Evolutionary conservation across 2,888 invertebrate species (phyloP).

Genomic region (Drosophila yooni): DNA sequence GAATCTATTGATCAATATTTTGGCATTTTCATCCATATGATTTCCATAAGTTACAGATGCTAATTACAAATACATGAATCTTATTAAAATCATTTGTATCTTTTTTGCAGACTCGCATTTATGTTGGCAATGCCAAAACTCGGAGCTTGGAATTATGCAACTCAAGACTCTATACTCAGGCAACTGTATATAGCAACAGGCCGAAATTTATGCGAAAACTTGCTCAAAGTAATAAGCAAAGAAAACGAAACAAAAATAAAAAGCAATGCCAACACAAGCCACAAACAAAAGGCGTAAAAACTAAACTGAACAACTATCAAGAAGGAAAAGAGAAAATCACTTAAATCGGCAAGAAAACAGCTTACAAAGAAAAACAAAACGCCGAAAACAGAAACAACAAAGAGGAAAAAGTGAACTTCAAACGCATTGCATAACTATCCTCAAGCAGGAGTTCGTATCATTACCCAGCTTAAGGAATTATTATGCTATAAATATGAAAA

Average conservation of each 20-base stretch:
- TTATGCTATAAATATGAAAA: constrained; percentile 85
- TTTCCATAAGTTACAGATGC: constrained; percentile 27
- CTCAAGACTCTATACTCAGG: constrained; percentile 31
- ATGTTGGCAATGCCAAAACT: constrained; percentile 53
- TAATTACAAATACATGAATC: constrained; percentile 26
- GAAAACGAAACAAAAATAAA: constrained; percentile 40
- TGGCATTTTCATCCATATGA: neutral
- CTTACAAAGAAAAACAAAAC: constrained; percentile 28
- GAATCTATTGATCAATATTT: neutral
- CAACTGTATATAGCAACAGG: constrained; percentile 74
- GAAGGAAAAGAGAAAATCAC: constrained; percentile 52
- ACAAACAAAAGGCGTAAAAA: constrained; percentile 57
- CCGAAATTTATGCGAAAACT: constrained; percentile 74
- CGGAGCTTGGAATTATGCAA: constrained; percentile 46
- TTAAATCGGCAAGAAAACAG: constrained; percentile 60
- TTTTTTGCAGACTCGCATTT: constrained; percentile 64
- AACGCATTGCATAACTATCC: constrained; percentile 36
- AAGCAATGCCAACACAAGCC: constrained; percentile 45
- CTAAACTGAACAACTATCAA: constrained; percentile 55
- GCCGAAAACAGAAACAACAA: constrained; percentile 12
- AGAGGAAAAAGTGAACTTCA: constrained; percentile 38
- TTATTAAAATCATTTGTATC: constrained; percentile 59
- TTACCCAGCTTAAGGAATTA: constrained; percentile 59
- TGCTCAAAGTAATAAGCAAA: constrained; percentile 70
- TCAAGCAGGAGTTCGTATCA: constrained; percentile 36